Base-by-base conservation (phyloP, 2,113 vertebrate species). In the Prinia subflava region DNA sequence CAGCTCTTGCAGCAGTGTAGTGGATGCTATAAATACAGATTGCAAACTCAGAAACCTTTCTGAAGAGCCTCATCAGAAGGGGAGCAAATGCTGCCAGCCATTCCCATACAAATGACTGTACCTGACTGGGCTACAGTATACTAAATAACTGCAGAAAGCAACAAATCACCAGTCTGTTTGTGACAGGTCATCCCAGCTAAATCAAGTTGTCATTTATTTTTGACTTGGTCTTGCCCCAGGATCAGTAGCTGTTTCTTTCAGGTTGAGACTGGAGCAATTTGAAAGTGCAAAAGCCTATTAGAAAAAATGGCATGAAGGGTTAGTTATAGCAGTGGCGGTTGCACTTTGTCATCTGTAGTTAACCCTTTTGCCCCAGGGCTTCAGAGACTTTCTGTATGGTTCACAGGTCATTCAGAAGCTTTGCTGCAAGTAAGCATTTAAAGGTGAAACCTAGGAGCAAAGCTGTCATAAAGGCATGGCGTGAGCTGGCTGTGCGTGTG, bases 151-250 rank as follows among this genome's bases (percentile, higher is more conserved):
- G 20, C 71, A 83, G 70, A 93, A 96, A 89, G 81, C 77, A 94
- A 95, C 94, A 97, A 97, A 97, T 97, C 97, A 97, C 92, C n/a
- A 35, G 67, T 91, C 70, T 89, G 67, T 92, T 96, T 96, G 90
- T 95, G 96, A 95, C 96, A 97, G 83, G 81, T 89, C 96, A 96
- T 93, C 91, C 65, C 60, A 89, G 75, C 91, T 97, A 97, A 97
- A 96, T 97, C 97, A 97, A 97, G 94, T 73, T 95, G 96, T 97
- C 96, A 97, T 97, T 97, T 97, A 96, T 95, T 97, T 97, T 95
- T 96, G 64, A 96, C 94, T 94, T 81, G 67, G 65, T 97, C 59
- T 97, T 93, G 92, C 92, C 95, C 70, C 90, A 85, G 86, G 92
- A 97, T 87, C 95, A 94, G 94, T 93, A 95, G 69, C 89, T 96